Evolutionary conservation across 2,888 invertebrate species (phyloP).

Genomic region (Pycnomerus fuliginosus): DNA sequence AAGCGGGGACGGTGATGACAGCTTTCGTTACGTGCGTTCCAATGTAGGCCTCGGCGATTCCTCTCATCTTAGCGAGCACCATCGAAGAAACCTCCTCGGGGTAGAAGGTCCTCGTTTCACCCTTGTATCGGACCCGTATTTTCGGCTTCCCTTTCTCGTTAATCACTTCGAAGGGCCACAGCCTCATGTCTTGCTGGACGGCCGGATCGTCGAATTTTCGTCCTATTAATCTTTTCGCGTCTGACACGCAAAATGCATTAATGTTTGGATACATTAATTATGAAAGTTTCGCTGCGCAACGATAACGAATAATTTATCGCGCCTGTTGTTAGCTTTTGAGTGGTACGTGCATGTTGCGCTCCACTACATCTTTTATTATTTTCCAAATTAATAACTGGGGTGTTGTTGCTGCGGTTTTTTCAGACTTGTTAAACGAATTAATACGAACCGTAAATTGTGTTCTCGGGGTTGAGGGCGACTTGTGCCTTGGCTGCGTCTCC

Average conservation of each 20-base stretch:
- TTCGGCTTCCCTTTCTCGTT: constrained; percentile 53
- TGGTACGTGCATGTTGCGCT: neutral
- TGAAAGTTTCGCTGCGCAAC: constrained; percentile 22
- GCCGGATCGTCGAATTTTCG: constrained; percentile 62
- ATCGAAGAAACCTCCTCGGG: constrained; percentile 60
- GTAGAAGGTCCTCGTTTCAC: constrained; percentile 51
- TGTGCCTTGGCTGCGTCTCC: constrained; percentile 54
- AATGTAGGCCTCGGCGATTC: constrained; percentile 54
- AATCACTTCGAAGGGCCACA: constrained; percentile 64
- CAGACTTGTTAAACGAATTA: constrained; percentile 1
- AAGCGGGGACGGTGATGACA: constrained; percentile 62
- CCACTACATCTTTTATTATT: neutral
- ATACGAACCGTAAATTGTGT: constrained; percentile 53
- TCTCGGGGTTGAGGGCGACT: constrained; percentile 54
- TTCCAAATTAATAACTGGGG: neutral
- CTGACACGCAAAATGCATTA: constrained; percentile 41
- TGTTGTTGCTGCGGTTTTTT: too few species aligned
- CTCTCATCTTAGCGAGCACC: constrained; percentile 63
- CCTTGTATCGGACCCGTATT: constrained; percentile 49
- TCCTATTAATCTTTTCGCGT: constrained; percentile 67
- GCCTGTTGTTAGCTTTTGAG: constrained; percentile 4
- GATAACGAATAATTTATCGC: constrained; percentile 20
- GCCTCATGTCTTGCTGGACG: constrained; percentile 65
- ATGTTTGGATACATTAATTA: constrained; percentile 26
- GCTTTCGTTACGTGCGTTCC: constrained; percentile 53